These are phyloP conservation scores for Mechanitis mazaeus DNA, from an alignment of 2,888 invertebrate genomes.

Conservation along the genomic window DNA sequence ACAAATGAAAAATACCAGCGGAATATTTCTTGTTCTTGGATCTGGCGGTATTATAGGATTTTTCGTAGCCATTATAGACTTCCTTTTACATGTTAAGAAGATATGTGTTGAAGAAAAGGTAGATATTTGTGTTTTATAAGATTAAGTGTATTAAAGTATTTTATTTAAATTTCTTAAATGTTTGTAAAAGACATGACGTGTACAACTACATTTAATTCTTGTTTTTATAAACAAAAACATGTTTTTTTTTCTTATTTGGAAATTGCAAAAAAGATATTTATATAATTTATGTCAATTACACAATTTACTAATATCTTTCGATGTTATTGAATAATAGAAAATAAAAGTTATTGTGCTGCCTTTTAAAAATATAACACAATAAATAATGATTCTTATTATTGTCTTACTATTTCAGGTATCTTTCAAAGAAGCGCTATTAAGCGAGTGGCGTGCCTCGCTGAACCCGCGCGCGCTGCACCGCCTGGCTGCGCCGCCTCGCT, in stretches of 20 bases:
- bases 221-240: too few relatives aligned
- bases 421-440: constrained; percentile 54
- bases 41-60: constrained; percentile 83
- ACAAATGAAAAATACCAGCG: constrained; percentile 91
- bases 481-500: constrained; percentile 58
- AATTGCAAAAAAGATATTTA: too few relatives aligned
- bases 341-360: too few relatives aligned
- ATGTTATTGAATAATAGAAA: too few relatives aligned
- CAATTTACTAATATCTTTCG: too few relatives aligned
- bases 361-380: background rate
- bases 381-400: background rate
- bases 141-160: background rate
- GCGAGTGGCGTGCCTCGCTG: constrained; percentile 64
- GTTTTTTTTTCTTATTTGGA: too few relatives aligned
- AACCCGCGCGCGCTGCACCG: constrained; percentile 57
- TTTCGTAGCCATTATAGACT: constrained; percentile 87
- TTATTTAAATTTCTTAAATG: background rate
- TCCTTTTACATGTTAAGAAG: constrained; percentile 88
- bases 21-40: constrained; percentile 91
- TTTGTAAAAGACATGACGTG: too few relatives aligned
- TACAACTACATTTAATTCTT: too few relatives aligned
- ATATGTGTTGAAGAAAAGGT: constrained; percentile 88
- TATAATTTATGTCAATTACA: too few relatives aligned
- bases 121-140: constrained; percentile 8
- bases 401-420: constrained; percentile 45